Conservation (phyloP, 2,888 invertebrate genomes). For the Calameuta filiformis region DNA sequence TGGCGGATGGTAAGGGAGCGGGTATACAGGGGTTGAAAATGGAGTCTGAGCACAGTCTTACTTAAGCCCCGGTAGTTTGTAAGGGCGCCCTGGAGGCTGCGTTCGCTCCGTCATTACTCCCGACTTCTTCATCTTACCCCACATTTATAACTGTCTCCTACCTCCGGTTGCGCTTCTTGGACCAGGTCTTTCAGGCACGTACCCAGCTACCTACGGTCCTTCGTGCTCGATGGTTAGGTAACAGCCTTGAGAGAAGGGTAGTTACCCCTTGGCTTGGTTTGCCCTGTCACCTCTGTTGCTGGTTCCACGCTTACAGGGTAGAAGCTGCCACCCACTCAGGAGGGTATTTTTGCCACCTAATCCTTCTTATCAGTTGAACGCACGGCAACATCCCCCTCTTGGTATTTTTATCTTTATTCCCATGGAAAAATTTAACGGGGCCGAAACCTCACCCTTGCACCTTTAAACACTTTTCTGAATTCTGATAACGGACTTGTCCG, state of each 20-base stretch:
- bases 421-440: too few species aligned
- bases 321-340: not conserved
- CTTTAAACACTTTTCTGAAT: too few species aligned
- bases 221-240: too few species aligned
- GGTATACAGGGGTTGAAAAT: conserved; percentile 9
- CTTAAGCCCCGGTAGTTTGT: conserved; percentile 22
- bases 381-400: conserved; percentile 11
- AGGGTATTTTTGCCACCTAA: conserved; percentile 19
- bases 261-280: not conserved
- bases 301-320: too few species aligned
- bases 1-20: too few species aligned
- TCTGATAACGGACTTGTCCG: too few species aligned
- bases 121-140: conserved; percentile 21
- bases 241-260: not conserved
- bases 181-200: too few species aligned
- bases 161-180: conserved; percentile 13
- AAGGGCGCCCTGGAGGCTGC: conserved; percentile 19
- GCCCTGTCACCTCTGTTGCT: too few species aligned
- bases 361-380: conserved; percentile 23
- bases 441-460: too few species aligned
- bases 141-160: conserved; percentile 22
- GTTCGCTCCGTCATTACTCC: conserved; percentile 23
- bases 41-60: conserved; percentile 19
- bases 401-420: too few species aligned
- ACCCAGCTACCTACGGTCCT: too few species aligned